These are phyloP conservation scores for Xestia c-nigrum DNA, from an alignment of 2,888 invertebrate species.

Conservation along the genomic window DNA sequence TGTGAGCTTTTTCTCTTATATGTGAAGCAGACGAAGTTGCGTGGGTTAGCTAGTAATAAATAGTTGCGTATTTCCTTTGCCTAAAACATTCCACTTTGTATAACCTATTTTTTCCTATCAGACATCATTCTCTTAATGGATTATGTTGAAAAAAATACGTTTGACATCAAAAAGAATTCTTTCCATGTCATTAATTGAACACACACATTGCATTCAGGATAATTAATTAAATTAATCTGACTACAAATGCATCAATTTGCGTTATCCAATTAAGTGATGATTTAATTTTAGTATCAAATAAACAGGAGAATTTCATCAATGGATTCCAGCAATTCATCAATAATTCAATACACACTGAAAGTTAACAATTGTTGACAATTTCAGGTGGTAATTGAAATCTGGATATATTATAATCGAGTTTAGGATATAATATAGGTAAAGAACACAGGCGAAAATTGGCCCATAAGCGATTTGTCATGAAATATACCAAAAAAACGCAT, in stretches of 20 bases:
- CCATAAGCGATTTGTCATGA: background rate
- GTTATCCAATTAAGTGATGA: slow-evolving; percentile 74
- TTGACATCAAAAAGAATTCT: slow-evolving; percentile 57
- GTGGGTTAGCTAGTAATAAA: too few relatives aligned
- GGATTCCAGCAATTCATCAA: slow-evolving; percentile 31
- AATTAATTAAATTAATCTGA: slow-evolving; percentile 77
- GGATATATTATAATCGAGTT: background rate
- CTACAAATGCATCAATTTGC: slow-evolving; percentile 77
- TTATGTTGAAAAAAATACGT: slow-evolving; percentile 40
- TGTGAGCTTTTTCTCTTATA: too few relatives aligned
- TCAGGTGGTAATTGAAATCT: slow-evolving; percentile 22
- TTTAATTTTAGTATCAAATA: slow-evolving; percentile 75
- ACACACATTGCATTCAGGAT: slow-evolving; percentile 63
- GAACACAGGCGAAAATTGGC: background rate
- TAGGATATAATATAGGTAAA: background rate
- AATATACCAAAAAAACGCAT: background rate
- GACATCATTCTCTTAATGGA: background rate
- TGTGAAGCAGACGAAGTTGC: too few relatives aligned
- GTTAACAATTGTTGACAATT: slow-evolving; percentile 31
- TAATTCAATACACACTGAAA: slow-evolving; percentile 46
- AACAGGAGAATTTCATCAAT: slow-evolving; percentile 53
- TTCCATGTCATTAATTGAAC: slow-evolving; percentile 36
- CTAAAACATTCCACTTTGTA: background rate
- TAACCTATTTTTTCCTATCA: background rate
- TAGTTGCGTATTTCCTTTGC: too few relatives aligned